A percentile compares a stretch with the other conserved stretches of the same genome.
Conservation (phyloP, 2,797 vertebrate genomes). For the Chelonia mydas region DNA sequence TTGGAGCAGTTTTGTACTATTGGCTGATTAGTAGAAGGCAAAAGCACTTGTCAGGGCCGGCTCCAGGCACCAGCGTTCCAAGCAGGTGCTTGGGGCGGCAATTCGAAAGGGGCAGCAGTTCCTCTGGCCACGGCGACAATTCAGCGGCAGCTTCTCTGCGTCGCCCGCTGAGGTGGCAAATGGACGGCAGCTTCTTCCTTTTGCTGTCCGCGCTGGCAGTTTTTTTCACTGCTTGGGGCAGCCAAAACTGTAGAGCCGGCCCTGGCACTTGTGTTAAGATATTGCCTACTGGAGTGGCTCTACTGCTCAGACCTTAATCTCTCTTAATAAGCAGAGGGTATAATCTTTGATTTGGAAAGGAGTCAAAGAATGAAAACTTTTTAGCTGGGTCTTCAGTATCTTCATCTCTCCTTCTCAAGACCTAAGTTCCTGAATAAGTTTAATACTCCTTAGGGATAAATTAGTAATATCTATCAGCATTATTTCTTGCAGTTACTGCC, state of each 20-base stretch:
- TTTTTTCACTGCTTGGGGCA: too few relatives aligned
- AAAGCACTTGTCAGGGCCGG: background rate
- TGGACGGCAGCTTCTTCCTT: too few relatives aligned
- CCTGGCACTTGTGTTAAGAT: background rate
- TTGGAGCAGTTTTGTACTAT: rapidly evolving
- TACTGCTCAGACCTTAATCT: background rate
- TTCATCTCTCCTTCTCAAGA: background rate
- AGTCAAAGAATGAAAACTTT: background rate
- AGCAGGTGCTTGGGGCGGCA: too few relatives aligned
- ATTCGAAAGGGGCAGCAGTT: too few relatives aligned
- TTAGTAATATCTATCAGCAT: background rate
- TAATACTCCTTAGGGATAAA: too few relatives aligned
- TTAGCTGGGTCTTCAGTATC: background rate
- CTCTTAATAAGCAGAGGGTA: background rate
- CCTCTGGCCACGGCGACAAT: too few relatives aligned
- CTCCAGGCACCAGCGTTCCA: too few relatives aligned
- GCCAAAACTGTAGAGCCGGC: too few relatives aligned
- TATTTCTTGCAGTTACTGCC: background rate
- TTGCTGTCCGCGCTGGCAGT: too few relatives aligned
- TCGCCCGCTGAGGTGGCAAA: too few relatives aligned
- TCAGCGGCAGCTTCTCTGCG: too few relatives aligned
- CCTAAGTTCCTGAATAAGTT: background rate
- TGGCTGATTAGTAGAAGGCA: background rate
- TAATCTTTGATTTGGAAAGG: background rate
- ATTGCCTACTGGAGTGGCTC: background rate